Percentiles rank a stretch among this genome's conserved stretches.
These are phyloP conservation scores for Procambarus virginalis DNA, from an alignment of 1,140 invertebrate species.

Conservation along the genomic window DNA sequence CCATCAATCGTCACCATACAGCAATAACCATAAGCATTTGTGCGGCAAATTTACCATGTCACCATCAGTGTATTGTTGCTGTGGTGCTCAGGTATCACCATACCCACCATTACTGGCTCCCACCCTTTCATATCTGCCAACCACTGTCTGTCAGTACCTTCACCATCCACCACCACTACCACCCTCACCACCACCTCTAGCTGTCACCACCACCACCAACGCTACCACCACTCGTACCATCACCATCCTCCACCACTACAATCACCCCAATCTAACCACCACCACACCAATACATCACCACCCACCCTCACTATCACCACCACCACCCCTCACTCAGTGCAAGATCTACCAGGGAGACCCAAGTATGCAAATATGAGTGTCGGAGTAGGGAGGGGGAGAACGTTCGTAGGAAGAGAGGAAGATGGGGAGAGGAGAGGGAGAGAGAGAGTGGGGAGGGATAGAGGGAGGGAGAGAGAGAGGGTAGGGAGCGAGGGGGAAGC, in stretches of 20 bases:
- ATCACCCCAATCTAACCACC: too few species aligned
- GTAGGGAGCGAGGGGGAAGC: neutral
- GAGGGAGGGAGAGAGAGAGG: neutral
- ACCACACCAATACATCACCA: neutral
- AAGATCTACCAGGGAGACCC: conserved; percentile 16
- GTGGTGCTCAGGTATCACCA: too few species aligned
- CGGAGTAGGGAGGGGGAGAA: neutral
- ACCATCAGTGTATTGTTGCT: too few species aligned
- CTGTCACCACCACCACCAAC: too few species aligned
- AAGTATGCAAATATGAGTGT: conserved; percentile 22
- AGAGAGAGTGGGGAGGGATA: neutral
- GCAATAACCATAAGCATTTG: too few species aligned
- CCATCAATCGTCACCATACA: too few species aligned
- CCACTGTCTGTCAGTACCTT: too few species aligned
- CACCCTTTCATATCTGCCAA: too few species aligned
- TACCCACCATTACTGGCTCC: too few species aligned
- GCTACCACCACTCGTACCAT: neutral
- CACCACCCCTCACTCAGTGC: conserved; percentile 5
- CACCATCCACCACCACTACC: neutral
- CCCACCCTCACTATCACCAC: conserved; percentile 1
- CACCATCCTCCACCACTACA: neutral
- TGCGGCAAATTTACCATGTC: too few species aligned
- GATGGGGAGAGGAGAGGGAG: conserved; percentile 8
- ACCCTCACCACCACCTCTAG: neutral
- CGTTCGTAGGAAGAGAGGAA: neutral